Percentiles rank a stretch among this genome's conserved stretches.
Evolutionary conservation across 2,797 vertebrate genomes (phyloP).

Genomic region (Hipposideros larvatus): DNA sequence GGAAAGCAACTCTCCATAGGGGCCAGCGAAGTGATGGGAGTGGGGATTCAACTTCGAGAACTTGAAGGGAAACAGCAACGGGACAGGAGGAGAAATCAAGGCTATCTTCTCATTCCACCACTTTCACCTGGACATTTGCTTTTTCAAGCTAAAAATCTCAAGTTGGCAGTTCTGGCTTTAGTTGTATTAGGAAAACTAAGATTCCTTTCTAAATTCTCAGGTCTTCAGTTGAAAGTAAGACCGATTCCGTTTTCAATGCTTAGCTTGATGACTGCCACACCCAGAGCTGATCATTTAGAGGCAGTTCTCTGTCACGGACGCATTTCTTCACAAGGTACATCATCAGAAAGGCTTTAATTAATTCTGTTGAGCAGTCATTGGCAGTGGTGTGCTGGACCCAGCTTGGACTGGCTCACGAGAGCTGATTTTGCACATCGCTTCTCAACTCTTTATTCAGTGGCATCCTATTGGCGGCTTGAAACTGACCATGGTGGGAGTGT

Average conservation of each 20-base stretch:
- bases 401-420: background rate
- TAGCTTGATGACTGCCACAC: background rate
- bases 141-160: background rate
- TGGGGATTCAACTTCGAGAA: background rate
- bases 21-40: background rate
- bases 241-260: background rate
- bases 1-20: background rate
- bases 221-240: background rate
- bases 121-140: background rate
- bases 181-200: background rate
- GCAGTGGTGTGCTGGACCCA: background rate
- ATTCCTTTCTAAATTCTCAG: background rate
- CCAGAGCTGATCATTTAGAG: background rate
- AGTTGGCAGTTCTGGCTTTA: background rate
- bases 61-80: background rate
- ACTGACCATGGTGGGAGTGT: background rate
- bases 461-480: background rate
- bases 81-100: background rate
- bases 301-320: background rate
- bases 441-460: background rate
- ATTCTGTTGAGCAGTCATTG: background rate
- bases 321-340: background rate
- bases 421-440: rapidly evolving
- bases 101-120: background rate
- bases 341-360: background rate